Base-by-base conservation (phyloP, 2,797 vertebrate genomes). In the Dipus sagitta region DNA sequence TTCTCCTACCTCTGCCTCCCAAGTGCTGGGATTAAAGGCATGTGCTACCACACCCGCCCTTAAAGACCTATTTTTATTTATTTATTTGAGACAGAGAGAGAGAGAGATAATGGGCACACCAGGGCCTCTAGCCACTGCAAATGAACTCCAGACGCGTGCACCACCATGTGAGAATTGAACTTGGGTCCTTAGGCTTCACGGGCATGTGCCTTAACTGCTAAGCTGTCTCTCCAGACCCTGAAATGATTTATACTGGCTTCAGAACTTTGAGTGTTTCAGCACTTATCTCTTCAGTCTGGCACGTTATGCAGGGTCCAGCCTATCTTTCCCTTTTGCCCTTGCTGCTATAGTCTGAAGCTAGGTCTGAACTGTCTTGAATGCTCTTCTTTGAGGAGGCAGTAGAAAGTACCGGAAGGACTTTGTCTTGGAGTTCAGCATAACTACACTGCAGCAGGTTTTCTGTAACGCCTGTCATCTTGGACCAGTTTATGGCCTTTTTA, bases 401-500 rank as follows among this genome's bases (percentile, higher is more conserved):
- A 9, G 52, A 90, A 52, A 24, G 28, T 78, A 75, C 79, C 52
- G 32, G 18, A 74, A 88, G 54, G 89, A 83, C 72, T 92, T 84
- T 80, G 79, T 34, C 58, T 92, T 75, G 62, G 14, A 87, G n/a
- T 81, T 83, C 32, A 30, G 26, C 79, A 18, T 13, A 75, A 32
- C 60, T 76, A 20, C 79, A 90, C 71, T 89, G 58, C 34, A n/a
- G 11, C 76, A 32, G 52, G 64, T 86, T 71, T 92, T 90, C 84
- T 91, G 10, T 86, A 90, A 92, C 92, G 88, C 21, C 52, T 89
- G 62, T 92, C 67, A 91, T 21, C 81, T 93, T 75, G 80, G 78
- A 68, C 34, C 30, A n/a, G 13, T 87, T 91, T 86, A 80, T 91
- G 92, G 42, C 52, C 38, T 89, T 87, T 78, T 71, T 30, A 30